Percentiles rank a stretch among this genome's conserved stretches.
Evolutionary conservation across 2,113 vertebrate genomes (phyloP).

Genomic region (Passer montanus): DNA sequence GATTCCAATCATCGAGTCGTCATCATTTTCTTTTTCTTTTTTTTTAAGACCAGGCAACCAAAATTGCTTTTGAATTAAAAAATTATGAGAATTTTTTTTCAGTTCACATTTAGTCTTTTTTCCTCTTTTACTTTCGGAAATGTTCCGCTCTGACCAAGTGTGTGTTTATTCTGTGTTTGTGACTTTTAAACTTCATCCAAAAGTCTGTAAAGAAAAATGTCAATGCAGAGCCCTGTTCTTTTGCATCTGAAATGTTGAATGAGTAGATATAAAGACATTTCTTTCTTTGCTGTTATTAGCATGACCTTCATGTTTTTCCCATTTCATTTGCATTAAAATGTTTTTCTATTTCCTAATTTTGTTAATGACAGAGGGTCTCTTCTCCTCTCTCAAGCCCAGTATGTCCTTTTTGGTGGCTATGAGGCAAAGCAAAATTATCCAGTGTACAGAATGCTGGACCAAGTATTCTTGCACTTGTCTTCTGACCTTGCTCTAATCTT

Average conservation of each 20-base stretch:
- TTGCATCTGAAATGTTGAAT: background rate
- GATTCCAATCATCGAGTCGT: background rate
- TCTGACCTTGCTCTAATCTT: background rate
- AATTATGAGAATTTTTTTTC: background rate
- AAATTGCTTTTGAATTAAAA: conserved; percentile 8
- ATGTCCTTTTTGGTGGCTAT: background rate
- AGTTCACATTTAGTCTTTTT: background rate
- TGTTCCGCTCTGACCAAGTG: background rate
- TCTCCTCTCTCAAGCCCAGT: conserved; percentile 20
- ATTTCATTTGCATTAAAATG: conserved; percentile 1
- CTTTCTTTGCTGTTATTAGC: conserved; percentile 22
- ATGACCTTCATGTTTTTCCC: background rate
- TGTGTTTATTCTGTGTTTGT: conserved; percentile 2
- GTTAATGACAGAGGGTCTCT: conserved; percentile 12
- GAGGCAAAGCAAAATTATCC: background rate
- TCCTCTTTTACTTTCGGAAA: conserved; percentile 5
- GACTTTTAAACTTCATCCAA: conserved; percentile 25
- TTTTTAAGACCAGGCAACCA: background rate
- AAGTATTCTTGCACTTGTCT: background rate
- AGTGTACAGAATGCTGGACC: background rate
- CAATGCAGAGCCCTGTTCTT: background rate
- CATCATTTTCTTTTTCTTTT: background rate
- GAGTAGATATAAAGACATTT: background rate
- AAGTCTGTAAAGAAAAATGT: conserved; percentile 14
- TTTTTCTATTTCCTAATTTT: background rate